A percentile compares a stretch with the other conserved stretches of the same genome.
Evolutionary conservation across 2,888 invertebrate species (phyloP).

Genomic region (Rhagophthalmus giganteus): DNA sequence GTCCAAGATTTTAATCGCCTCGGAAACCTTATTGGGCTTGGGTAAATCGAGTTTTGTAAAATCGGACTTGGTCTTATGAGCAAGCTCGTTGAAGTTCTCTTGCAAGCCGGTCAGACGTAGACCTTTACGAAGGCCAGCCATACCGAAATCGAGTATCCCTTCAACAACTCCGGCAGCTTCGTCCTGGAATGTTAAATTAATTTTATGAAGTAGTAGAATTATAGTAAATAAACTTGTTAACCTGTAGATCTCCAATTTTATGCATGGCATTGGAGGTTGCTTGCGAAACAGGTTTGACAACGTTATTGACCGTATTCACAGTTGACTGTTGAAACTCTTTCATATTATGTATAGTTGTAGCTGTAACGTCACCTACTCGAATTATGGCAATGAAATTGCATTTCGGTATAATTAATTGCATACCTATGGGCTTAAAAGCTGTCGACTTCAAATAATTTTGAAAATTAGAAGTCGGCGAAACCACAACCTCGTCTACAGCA

Average conservation of each 20-base stretch:
- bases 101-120: conserved; percentile 63
- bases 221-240: conserved; percentile 42
- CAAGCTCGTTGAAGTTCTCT: conserved; percentile 51
- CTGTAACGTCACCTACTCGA: conserved; percentile 48
- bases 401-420: background rate
- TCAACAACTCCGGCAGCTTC: conserved; percentile 69
- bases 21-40: conserved; percentile 6
- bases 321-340: conserved; percentile 61
- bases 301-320: conserved; percentile 60
- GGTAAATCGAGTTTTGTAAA: conserved; percentile 1
- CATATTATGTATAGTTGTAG: conserved; percentile 52
- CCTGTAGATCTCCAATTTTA: conserved; percentile 67
- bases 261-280: conserved; percentile 62
- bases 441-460: conserved; percentile 25
- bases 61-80: conserved; percentile 24
- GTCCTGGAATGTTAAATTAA: conserved; percentile 55
- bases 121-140: conserved; percentile 64
- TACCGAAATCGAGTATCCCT: conserved; percentile 64
- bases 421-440: conserved; percentile 26
- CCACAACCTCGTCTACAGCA: background rate
- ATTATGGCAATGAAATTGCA: conserved; percentile 1
- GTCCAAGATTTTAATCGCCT: conserved; percentile 14
- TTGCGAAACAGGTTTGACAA: conserved; percentile 44
- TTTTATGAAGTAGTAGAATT: background rate
- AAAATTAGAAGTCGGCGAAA: conserved; percentile 12